Evolutionary conservation across 1,140 invertebrate genomes (phyloP), one percentile per base, ranked within the genome.

Genomic region (Drepana arcuata): DNA sequence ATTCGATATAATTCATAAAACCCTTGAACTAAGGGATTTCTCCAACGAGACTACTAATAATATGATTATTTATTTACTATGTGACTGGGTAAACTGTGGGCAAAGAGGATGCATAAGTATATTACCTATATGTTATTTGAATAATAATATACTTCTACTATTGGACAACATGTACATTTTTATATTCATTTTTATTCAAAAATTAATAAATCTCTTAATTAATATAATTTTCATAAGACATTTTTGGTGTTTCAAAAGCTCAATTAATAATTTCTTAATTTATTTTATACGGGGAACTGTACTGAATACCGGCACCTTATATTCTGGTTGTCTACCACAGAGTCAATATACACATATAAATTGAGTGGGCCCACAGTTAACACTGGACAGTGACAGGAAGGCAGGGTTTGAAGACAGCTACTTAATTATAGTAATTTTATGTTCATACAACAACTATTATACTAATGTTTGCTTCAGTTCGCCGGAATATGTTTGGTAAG

Each of bases 171-270:
- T 34, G 30, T 41, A 44, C 13, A 33, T 38, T 26, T 56, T 43
- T 23, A 49, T 68, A 69, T 53, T 66, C 61, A 65, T 61, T 54
- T 55, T 45, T 62, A 53, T 44, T 41, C 49, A 56, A n/a, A n/a
- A n/a, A n/a, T n/a, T n/a, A n/a, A n/a, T n/a, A n/a, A n/a, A n/a
- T n/a, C n/a, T n/a, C n/a, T n/a, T n/a, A n/a, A n/a, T n/a, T n/a
- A n/a, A n/a, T n/a, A n/a, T n/a, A n/a, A n/a, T n/a, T 21, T 68
- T 74, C 70, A 74, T 72, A 74, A 74, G 69, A 69, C 59, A 61
- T 62, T 41, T 62, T 71, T 73, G 69, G 67, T 73, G 65, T 73
- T 59, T 47, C 50, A 51, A 53, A 72, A 62, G 59, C 57, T 63
- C 61, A 55, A 49, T 53, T n/a, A n/a, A n/a, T n/a, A n/a, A n/a